Base-by-base conservation (phyloP, 2,797 vertebrate species). In the Triplophysa bombifrons region DNA sequence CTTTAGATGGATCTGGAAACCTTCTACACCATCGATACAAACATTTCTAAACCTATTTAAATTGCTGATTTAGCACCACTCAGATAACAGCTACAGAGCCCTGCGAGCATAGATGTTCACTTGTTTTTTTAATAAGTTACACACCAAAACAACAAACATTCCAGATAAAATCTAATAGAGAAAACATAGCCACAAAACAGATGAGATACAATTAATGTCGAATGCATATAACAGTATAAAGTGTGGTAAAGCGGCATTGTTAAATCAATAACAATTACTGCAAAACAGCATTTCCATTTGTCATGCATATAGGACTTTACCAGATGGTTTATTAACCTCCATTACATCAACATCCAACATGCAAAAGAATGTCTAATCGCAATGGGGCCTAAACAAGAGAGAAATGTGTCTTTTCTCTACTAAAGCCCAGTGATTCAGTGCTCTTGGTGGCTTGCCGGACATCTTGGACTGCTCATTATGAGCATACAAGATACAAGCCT, bases 201-300 rank as follows among this genome's bases (percentile, higher is more conserved):
- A 73, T 46, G 38, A 65, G 56, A 25, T 55, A 46, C 58, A 68
- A 72, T 82, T 69, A 82, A 76, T 50, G 14, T 19, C 4, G 63
- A 44, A 38, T 20, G 46, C 67, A 71, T 48, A 75, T 41, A 79
- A 72, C 64, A 27, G 16, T 68, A 82, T 82, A 70, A 74, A 65
- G 41, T 27, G n/a, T 25, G 19, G 53, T 71, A 72, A 66, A 74
- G 55, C 9, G 13, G 56, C 14, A 22, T 30, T 3, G 46, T n/a
- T 19, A 58, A 74, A 74, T 81, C 81, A 27, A 75, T 85, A 72
- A 72, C 61, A 79, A 81, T 81, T 75, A 81, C 71, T 2, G 10
- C 44, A 72, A 46, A 61, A 67, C 25, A 19, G 38, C 20, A 7
- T 20, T 51, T n/a, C 27, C 41, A 56, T 64, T 72, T 51, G 17